Evolutionary conservation across 1,140 invertebrate species (phyloP).

Genomic region (Phocides pigmalion): DNA sequence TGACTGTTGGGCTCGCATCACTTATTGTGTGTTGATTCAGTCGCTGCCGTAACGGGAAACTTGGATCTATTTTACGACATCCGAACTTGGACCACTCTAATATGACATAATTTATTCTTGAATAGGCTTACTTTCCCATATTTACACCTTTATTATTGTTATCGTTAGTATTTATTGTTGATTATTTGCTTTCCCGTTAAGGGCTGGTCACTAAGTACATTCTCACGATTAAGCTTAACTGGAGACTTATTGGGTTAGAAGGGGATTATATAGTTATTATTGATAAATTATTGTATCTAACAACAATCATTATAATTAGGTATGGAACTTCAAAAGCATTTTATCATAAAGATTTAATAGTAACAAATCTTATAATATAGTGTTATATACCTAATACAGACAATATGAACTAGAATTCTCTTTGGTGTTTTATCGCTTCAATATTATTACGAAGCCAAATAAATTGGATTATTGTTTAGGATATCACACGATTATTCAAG

Average conservation of each 20-base stretch:
- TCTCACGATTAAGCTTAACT: slow-evolving; percentile 32
- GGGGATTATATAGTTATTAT: slow-evolving; percentile 27
- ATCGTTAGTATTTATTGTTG: slow-evolving; percentile 49
- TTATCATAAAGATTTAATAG: too few species aligned
- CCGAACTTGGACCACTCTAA: slow-evolving; percentile 57
- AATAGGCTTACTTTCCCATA: slow-evolving; percentile 60
- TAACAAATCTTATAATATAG: too few species aligned
- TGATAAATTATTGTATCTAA: slow-evolving; percentile 5
- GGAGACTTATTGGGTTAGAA: slow-evolving; percentile 5
- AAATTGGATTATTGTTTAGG: not conserved
- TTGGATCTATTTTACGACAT: slow-evolving; percentile 59
- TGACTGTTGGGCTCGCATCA: slow-evolving; percentile 62
- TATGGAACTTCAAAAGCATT: too few species aligned
- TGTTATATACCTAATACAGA: too few species aligned
- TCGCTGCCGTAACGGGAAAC: slow-evolving; percentile 66
- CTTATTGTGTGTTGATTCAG: slow-evolving; percentile 73
- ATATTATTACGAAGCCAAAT: not conserved
- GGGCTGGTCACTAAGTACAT: slow-evolving; percentile 35
- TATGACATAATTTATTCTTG: slow-evolving; percentile 61
- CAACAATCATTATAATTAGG: too few species aligned
- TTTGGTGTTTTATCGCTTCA: not conserved
- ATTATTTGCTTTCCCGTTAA: slow-evolving; percentile 48
- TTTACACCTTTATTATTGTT: slow-evolving; percentile 57
- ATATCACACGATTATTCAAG: slow-evolving; percentile 1
- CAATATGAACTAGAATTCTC: too few species aligned